These are phyloP conservation scores for Plumapathes pennacea DNA, from an alignment of 92 coral and sea anemone genomes.

Conservation along the genomic window DNA sequence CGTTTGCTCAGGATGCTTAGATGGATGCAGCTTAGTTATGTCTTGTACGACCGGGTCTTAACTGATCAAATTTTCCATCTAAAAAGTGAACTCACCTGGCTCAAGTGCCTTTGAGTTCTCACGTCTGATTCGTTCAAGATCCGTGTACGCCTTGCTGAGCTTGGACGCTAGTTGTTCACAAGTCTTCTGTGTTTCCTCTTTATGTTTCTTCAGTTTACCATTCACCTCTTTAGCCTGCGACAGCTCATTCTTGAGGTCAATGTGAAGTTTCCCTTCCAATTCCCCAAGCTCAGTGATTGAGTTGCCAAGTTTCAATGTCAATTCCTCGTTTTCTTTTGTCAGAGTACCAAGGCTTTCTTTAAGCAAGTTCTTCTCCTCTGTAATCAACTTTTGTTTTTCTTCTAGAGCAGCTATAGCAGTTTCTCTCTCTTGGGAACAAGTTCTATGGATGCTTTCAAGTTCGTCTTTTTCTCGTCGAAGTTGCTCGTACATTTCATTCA, in stretches of 20 bases:
- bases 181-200: constrained; percentile 68
- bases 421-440: constrained; percentile 54
- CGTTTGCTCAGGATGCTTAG: too few species aligned
- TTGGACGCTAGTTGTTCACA: constrained; percentile 81
- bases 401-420: constrained; percentile 47
- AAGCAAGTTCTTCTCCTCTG: constrained; percentile 39
- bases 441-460: constrained; percentile 26
- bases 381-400: constrained; percentile 44
- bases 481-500: constrained; percentile 14
- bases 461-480: constrained; percentile 44
- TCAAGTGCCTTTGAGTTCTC: constrained; percentile 4
- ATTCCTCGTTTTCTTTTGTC: constrained; percentile 20
- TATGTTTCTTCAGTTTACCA: constrained; percentile 57
- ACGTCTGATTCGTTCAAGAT: constrained; percentile 44
- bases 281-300: too few species aligned
- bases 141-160: constrained; percentile 68
- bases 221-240: too few species aligned
- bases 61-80: too few species aligned
- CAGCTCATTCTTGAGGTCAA: too few species aligned
- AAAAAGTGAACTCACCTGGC: constrained; percentile 37
- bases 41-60: too few species aligned
- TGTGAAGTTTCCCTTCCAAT: too few species aligned
- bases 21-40: too few species aligned
- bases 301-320: neutral
- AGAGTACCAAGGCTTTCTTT: constrained; percentile 43